A percentile compares a stretch with the other conserved stretches of the same genome.
These are phyloP conservation scores for Lemur catta DNA, from an alignment of 2,797 vertebrate genomes.

Conservation along the genomic window DNA sequence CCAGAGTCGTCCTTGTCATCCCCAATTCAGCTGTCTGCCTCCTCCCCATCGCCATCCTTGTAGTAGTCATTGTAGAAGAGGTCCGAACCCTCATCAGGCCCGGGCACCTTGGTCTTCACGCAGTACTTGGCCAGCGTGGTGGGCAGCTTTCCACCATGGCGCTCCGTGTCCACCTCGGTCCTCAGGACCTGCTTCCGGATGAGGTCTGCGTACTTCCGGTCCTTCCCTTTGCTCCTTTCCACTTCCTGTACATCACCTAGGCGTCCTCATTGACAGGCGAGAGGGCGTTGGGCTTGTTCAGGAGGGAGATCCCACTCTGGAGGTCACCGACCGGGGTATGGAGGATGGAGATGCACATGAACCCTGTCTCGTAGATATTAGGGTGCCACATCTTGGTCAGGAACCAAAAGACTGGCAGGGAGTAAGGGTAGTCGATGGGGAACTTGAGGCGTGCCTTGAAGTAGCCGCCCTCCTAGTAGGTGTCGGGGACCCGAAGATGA, in stretches of 20 bases:
- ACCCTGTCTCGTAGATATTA: constrained; percentile 98
- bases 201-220: constrained; percentile 95
- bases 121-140: constrained; percentile 96
- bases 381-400: constrained; percentile 99
- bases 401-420: constrained; percentile 96
- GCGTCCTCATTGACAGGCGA: constrained; percentile 97
- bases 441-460: constrained; percentile 98
- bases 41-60: constrained; percentile 92
- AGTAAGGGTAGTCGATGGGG: constrained; percentile 97
- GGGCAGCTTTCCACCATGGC: constrained; percentile 95
- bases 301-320: constrained; percentile 95
- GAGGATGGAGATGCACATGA: constrained; percentile 96
- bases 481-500: constrained; percentile 97
- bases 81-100: constrained; percentile 93
- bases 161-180: constrained; percentile 93
- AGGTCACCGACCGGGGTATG: constrained; percentile 94
- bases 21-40: constrained; percentile 91
- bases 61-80: constrained; percentile 97
- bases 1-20: constrained; percentile 95
- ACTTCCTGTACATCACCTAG: constrained; percentile 97
- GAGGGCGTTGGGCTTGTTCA: constrained; percentile 97
- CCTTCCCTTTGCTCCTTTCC: constrained; percentile 96
- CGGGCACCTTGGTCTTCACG: constrained; percentile 92
- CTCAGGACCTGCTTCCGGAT: constrained; percentile 97
- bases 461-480: constrained; percentile 96